Percentiles rank a stretch among this genome's conserved stretches.
phyloP scores from a whole-genome alignment of 2,888 invertebrate genomes.

The Arge pagana region DNA sequence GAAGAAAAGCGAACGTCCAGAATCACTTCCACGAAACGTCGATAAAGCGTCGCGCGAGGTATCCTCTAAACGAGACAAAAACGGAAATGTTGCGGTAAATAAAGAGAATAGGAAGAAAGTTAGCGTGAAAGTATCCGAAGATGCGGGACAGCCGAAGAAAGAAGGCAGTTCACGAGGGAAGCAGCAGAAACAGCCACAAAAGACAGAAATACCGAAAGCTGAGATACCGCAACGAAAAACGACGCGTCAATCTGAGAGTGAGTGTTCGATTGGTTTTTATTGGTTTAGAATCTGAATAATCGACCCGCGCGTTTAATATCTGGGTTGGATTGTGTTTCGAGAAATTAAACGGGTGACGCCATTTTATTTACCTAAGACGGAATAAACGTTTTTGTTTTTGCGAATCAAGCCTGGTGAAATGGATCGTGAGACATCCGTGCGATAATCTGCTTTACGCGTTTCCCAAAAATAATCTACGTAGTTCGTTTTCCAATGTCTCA shows the following conservation, averaged over 20 bases:
- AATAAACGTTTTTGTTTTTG: no score
- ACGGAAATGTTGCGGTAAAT: constrained; percentile 6
- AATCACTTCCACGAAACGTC: constrained; percentile 23
- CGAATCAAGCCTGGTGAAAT: no score
- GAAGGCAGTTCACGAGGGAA: constrained; percentile 18
- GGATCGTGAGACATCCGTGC: no score
- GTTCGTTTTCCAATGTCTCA: neutral
- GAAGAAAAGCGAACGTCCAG: constrained; percentile 26
- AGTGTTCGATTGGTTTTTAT: constrained; percentile 31
- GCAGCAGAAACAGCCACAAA: constrained; percentile 29
- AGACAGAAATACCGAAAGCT: constrained; percentile 27
- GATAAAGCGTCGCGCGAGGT: constrained; percentile 19
- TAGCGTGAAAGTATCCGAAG: constrained; percentile 13
- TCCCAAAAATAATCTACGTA: neutral
- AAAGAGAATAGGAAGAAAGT: constrained; percentile 23
- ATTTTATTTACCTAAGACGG: no score
- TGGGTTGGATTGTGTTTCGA: no score
- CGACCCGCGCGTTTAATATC: no score
- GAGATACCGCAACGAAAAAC: constrained; percentile 30
- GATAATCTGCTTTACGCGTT: neutral
- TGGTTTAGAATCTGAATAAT: no score
- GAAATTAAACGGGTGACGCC: no score
- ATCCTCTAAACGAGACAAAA: constrained; percentile 20
- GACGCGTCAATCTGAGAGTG: constrained; percentile 39
- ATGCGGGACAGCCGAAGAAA: constrained; percentile 27